A percentile compares a stretch with the other conserved stretches of the same genome.
Conservation (phyloP, 2,797 vertebrate genomes). For the Martes flavigula region DNA sequence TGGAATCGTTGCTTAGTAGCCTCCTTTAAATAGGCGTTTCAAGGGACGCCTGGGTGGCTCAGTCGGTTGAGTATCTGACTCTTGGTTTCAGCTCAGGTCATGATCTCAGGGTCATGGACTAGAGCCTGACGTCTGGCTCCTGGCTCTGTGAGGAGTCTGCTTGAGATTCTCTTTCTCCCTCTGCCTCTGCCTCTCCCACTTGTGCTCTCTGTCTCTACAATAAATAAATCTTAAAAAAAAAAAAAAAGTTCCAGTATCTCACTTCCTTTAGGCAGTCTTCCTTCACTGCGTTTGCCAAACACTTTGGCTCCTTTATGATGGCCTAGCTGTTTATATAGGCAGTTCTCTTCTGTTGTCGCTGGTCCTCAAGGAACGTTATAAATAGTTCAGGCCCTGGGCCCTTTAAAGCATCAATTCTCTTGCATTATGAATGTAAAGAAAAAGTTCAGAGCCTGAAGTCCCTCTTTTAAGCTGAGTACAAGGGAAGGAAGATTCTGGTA, state of each 20-base stretch:
- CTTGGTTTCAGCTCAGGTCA: not conserved
- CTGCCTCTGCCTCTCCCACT: not conserved
- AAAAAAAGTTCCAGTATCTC: not conserved
- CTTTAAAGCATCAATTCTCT: not conserved
- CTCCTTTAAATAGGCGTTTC: not conserved
- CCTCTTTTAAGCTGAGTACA: not conserved
- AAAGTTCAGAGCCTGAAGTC: not conserved
- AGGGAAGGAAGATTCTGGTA: not conserved
- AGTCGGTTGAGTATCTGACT: not conserved
- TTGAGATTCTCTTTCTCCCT: not conserved
- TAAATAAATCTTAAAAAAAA: not conserved
- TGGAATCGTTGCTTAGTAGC: not conserved
- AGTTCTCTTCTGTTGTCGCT: not conserved
- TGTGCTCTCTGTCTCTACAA: not conserved
- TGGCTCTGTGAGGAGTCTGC: not conserved
- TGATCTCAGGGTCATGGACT: not conserved
- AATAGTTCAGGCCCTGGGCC: not conserved
- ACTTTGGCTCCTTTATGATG: not conserved
- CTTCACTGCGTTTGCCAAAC: not conserved
- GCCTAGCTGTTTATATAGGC: not conserved
- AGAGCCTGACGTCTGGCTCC: not conserved
- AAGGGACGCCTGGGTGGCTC: not conserved
- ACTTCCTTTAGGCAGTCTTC: slow-evolving; percentile 6
- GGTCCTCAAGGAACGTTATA: not conserved
- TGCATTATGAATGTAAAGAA: not conserved